phyloP scores from a whole-genome alignment of 1,140 invertebrate species.

The Acromyrmex heyeri region DNA sequence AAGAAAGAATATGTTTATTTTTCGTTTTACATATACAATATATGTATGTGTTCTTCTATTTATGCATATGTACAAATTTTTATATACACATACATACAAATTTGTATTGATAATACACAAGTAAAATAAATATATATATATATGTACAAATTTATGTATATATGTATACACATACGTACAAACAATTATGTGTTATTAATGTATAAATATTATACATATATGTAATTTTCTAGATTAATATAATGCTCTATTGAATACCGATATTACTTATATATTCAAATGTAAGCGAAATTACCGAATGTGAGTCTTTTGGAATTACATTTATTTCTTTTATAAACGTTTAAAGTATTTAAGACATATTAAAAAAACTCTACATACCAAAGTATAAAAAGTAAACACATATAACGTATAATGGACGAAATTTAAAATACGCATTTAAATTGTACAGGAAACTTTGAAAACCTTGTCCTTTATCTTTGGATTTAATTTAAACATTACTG shows the following conservation, averaged over 20 bases:
- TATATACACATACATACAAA: too few relatives aligned
- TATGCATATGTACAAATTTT: too few relatives aligned
- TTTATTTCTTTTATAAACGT: background rate
- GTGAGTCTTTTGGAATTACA: background rate
- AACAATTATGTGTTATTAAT: background rate
- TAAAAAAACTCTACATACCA: background rate
- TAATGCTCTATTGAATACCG: background rate
- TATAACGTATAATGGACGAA: background rate
- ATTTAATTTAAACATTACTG: background rate
- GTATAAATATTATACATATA: background rate
- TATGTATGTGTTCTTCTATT: too few relatives aligned
- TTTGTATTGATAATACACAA: too few relatives aligned
- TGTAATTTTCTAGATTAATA: background rate
- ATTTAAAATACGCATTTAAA: conserved; percentile 7
- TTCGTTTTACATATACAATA: too few relatives aligned
- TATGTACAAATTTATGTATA: background rate
- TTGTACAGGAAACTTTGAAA: background rate
- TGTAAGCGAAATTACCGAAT: background rate
- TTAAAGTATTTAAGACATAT: background rate
- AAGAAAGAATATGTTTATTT: too few relatives aligned
- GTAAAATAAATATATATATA: too few relatives aligned
- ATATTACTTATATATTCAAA: background rate
- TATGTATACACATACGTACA: too few relatives aligned
- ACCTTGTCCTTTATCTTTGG: background rate
- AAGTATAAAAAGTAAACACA: background rate